Percentiles rank a stretch among this genome's conserved stretches.
These are phyloP conservation scores for Hiodon tergisus DNA, from an alignment of 2,113 vertebrate genomes.

Conservation along the genomic window DNA sequence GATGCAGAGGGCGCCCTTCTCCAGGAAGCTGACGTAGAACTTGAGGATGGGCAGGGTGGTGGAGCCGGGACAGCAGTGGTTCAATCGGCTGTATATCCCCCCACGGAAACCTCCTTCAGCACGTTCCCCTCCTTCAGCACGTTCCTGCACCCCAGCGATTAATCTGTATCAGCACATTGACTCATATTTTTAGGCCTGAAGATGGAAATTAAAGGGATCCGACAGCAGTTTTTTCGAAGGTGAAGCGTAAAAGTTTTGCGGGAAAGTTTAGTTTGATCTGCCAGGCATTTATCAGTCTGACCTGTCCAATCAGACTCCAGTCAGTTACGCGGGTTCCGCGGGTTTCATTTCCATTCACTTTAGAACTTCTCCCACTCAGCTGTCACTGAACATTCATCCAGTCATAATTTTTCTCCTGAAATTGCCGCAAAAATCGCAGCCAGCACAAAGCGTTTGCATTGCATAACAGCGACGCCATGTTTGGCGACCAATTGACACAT, in stretches of 20 bases:
- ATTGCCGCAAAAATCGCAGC: not conserved
- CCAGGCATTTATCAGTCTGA: too few relatives aligned
- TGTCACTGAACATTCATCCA: not conserved
- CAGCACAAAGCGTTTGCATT: not conserved
- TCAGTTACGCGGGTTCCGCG: too few relatives aligned
- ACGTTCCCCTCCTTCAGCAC: constrained; percentile 57
- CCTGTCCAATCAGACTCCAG: too few relatives aligned
- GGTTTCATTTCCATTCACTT: too few relatives aligned
- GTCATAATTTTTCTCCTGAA: not conserved
- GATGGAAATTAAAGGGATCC: too few relatives aligned
- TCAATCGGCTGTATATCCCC: constrained; percentile 72
- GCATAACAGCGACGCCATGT: not conserved
- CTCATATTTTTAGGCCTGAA: too few relatives aligned
- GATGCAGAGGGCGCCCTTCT: constrained; percentile 74
- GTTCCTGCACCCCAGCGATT: not conserved
- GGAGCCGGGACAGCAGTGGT: constrained; percentile 74
- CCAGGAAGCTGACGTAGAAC: constrained; percentile 76
- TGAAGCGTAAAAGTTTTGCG: too few relatives aligned
- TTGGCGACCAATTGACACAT: too few relatives aligned
- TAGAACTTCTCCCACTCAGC: not conserved
- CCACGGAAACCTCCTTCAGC: constrained; percentile 73
- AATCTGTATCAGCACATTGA: not conserved
- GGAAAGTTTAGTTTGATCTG: too few relatives aligned
- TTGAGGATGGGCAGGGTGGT: constrained; percentile 76
- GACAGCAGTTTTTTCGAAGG: too few relatives aligned